Evolutionary conservation across 2,888 invertebrate genomes (phyloP), one percentile per base, ranked within the genome.

Genomic region (Epinotia bilunana): DNA sequence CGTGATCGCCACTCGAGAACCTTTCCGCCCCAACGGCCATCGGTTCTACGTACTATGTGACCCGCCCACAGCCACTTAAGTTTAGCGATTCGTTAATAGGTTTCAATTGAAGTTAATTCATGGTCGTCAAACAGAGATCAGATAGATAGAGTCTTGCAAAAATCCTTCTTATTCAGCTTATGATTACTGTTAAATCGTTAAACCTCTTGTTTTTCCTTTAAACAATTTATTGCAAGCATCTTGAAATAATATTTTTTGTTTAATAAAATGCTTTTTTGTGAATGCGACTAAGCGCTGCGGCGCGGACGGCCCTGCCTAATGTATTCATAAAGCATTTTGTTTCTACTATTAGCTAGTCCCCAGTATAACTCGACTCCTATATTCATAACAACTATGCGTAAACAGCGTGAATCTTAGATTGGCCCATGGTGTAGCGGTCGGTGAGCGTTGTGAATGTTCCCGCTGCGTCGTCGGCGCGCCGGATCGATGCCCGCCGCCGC

Each of bases 401-500:
- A 49, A 16, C 49, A 16, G 49, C n/a, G 53, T 53, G n/a, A 53
- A n/a, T 6, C 13, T 53, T 20, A 57, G 11, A 18, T 18, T 57
- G 18, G 57, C 57, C 20, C 7, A 1, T 11, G 7, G 20, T 11
- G 20, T 57, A 20, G 7, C 7, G 7, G 18, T 57, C 57, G 57
- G 57, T 12, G 18, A 12, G 20, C 11, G 20, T 20, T 18, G 57
- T 18, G 20, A 18, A 20, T 57, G 57, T n/a, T 69, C 43, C 39
- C 63, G 46, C 75, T 16, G 18, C 71, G 74, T 68, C 65, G 72
- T 78, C 83, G 39, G 39, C 9, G 84, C 86, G 89, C 85, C 89
- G 84, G 89, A 88, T 89, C 89, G 88, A 89, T 89, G 77, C 80
- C 76, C 73, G 81, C 79, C 77, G 77, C 78, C 62, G 76, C 77